A percentile compares a stretch with the other conserved stretches of the same genome.
phyloP scores from a whole-genome alignment of 2,888 invertebrate genomes.

The Aromia moschata region DNA sequence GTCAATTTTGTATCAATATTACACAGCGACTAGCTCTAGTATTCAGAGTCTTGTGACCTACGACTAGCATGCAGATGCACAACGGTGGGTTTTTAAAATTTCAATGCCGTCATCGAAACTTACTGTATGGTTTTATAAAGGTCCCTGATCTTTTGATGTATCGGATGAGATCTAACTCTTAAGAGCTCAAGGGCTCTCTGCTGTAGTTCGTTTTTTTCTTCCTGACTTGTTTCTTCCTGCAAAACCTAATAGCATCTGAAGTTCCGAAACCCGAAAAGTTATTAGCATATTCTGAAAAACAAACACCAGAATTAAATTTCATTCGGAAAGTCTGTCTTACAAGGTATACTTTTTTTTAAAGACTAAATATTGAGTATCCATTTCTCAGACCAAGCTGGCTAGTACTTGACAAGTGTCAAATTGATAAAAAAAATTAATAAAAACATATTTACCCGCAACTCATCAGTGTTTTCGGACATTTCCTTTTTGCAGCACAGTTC shows the following conservation, averaged over 20 bases:
- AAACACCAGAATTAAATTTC: too few relatives aligned
- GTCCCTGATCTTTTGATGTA: constrained; percentile 73
- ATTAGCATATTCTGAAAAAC: constrained; percentile 64
- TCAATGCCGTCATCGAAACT: too few relatives aligned
- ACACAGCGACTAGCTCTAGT: too few relatives aligned
- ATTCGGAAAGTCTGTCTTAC: too few relatives aligned
- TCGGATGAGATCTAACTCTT: constrained; percentile 70
- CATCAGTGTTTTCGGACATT: constrained; percentile 62
- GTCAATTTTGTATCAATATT: too few relatives aligned
- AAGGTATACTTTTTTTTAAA: too few relatives aligned
- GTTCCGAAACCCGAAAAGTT: constrained; percentile 84
- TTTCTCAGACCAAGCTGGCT: neutral
- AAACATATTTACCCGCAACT: constrained; percentile 57
- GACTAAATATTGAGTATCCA: too few relatives aligned
- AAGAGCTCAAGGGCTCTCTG: constrained; percentile 77
- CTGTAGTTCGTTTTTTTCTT: constrained; percentile 81
- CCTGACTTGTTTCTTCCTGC: constrained; percentile 83
- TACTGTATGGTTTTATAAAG: constrained; percentile 74
- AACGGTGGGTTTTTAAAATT: too few relatives aligned
- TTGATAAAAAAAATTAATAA: neutral
- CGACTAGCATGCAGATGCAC: too few relatives aligned
- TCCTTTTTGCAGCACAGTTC: constrained; percentile 48
- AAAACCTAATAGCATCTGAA: constrained; percentile 83
- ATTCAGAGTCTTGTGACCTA: too few relatives aligned
- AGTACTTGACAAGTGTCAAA: constrained; percentile 9